A percentile compares a stretch with the other conserved stretches of the same genome.
Conservation (phyloP, 2,888 invertebrate genomes). For the Anticlea derivata region DNA sequence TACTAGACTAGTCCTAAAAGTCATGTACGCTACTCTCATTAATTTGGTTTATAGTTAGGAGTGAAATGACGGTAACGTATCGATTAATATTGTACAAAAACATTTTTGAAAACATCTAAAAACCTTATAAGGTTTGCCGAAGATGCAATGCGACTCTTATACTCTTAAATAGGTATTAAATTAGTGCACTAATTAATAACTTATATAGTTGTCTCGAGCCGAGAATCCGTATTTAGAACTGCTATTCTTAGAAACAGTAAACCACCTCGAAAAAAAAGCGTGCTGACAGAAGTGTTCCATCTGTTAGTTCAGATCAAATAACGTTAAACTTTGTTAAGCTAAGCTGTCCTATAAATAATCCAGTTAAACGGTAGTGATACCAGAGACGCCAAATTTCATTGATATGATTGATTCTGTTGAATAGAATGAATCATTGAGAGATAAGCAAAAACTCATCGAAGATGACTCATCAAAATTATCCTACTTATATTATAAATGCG, state of each 20-base stretch:
- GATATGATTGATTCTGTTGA: background rate
- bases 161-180: background rate
- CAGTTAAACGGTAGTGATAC: background rate
- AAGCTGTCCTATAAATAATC: background rate
- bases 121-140: no score
- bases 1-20: no score
- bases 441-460: background rate
- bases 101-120: no score
- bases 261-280: background rate
- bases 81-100: no score
- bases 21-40: no score
- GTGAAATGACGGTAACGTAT: no score
- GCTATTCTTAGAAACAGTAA: background rate
- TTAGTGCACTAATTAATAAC: background rate
- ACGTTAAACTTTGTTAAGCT: no score
- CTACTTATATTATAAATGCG: no score
- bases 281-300: slow-evolving; percentile 8
- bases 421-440: background rate
- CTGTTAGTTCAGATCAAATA: no score
- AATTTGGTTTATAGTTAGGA: no score
- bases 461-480: slow-evolving; percentile 1
- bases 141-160: no score
- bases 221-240: background rate
- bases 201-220: background rate
- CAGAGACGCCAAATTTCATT: background rate